Evolutionary conservation across 2,113 vertebrate genomes (phyloP).

Genomic region (Nesoenas mayeri): DNA sequence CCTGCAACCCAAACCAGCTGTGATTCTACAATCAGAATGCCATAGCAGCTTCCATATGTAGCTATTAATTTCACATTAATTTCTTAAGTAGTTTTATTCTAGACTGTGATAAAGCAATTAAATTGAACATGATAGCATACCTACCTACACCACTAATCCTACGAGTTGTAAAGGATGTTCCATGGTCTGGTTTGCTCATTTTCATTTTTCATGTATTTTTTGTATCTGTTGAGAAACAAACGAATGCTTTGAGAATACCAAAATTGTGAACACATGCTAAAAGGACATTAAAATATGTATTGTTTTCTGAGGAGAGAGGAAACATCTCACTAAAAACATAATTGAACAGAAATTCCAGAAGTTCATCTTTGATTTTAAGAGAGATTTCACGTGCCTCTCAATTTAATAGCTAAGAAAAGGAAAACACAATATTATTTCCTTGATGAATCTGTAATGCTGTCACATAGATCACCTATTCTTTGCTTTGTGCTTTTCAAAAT

Average conservation of each 20-base stretch:
- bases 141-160: slow-evolving; percentile 75
- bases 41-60: neutral
- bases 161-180: slow-evolving; percentile 44
- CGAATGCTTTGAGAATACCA: neutral
- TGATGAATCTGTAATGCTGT: neutral
- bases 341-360: neutral
- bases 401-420: neutral
- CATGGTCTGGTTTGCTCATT: slow-evolving; percentile 71
- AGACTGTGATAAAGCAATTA: neutral
- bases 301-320: neutral
- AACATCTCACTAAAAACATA: neutral
- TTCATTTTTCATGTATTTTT: neutral
- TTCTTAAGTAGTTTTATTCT: neutral
- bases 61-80: neutral
- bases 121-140: neutral
- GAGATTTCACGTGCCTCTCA: neutral
- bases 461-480: neutral
- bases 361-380: neutral
- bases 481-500: neutral
- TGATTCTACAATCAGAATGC: neutral
- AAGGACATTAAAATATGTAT: neutral
- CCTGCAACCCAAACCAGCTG: neutral
- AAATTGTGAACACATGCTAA: neutral
- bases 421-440: neutral
- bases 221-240: slow-evolving; percentile 53